Evolutionary conservation across 2,888 invertebrate species (phyloP).

Genomic region (Didymodactylos carnosus): DNA sequence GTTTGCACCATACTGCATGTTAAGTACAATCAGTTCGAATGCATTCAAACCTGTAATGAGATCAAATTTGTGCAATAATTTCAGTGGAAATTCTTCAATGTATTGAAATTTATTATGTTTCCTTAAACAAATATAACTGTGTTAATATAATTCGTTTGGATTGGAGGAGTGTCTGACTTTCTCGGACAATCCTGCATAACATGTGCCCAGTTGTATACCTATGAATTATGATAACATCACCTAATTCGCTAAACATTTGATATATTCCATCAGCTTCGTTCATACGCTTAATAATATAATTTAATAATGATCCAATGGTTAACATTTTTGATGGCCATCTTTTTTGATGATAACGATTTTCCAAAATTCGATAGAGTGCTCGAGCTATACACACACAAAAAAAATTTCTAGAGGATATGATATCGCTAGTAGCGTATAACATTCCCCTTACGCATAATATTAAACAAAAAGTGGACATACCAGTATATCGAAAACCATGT

Average conservation of each 20-base stretch:
- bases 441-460: no score
- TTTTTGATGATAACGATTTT: conserved; percentile 30
- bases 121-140: no score
- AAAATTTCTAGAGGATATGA: background rate
- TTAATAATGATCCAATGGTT: conserved; percentile 24
- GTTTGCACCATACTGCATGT: conserved; percentile 34
- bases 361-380: conserved; percentile 30
- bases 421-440: background rate
- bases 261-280: conserved; percentile 37
- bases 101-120: conserved; percentile 21
- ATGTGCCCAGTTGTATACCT: conserved; percentile 23
- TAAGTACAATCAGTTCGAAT: conserved; percentile 24
- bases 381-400: conserved; percentile 28
- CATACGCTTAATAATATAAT: conserved; percentile 29
- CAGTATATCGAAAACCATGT: conserved; percentile 37
- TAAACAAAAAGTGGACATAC: conserved; percentile 20
- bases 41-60: conserved; percentile 25
- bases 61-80: conserved; percentile 26
- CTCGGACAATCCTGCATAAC: no score
- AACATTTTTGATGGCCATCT: conserved; percentile 29
- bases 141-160: background rate
- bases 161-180: background rate
- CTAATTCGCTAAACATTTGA: conserved; percentile 35
- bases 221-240: conserved; percentile 31
- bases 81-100: conserved; percentile 33